Percentiles rank a stretch among this genome's conserved stretches.
Evolutionary conservation across 2,888 invertebrate genomes (phyloP).

Genomic region (Drosophila buzzatii): DNA sequence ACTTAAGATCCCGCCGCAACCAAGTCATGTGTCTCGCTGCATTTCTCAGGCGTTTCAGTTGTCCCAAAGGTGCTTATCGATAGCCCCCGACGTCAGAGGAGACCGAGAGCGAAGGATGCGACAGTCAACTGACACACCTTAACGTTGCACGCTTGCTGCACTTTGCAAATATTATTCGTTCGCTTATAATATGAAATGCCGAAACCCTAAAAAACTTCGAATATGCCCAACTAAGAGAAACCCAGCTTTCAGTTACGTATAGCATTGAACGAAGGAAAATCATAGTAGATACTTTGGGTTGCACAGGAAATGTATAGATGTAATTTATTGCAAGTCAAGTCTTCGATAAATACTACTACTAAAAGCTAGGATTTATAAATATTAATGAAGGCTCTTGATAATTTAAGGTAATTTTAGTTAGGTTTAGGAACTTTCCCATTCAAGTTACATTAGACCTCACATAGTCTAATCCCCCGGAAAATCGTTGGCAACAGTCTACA

Average conservation of each 20-base stretch:
- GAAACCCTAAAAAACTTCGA: conserved; percentile 5
- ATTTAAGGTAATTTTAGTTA: too few relatives aligned
- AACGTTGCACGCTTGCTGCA: conserved; percentile 32
- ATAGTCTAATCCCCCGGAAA: background rate
- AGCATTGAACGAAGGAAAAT: background rate
- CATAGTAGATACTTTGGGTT: background rate
- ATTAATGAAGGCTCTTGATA: background rate
- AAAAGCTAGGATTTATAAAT: too few relatives aligned
- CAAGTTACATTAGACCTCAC: background rate
- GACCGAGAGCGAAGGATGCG: background rate
- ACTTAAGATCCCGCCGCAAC: conserved; percentile 50
- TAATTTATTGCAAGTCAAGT: background rate
- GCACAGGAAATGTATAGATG: background rate
- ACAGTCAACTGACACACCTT: conserved; percentile 17
- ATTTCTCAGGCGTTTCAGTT: conserved; percentile 45
- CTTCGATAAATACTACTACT: too few relatives aligned
- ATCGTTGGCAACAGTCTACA: background rate
- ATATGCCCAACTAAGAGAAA: background rate
- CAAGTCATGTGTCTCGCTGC: conserved; percentile 31
- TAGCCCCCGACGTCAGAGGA: conserved; percentile 15
- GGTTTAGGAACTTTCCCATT: background rate
- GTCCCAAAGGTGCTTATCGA: conserved; percentile 65
- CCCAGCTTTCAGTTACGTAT: background rate
- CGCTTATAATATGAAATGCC: background rate
- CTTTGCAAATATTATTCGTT: conserved; percentile 30